Conservation (phyloP, 2,888 invertebrate species). For the Philaethria dido region DNA sequence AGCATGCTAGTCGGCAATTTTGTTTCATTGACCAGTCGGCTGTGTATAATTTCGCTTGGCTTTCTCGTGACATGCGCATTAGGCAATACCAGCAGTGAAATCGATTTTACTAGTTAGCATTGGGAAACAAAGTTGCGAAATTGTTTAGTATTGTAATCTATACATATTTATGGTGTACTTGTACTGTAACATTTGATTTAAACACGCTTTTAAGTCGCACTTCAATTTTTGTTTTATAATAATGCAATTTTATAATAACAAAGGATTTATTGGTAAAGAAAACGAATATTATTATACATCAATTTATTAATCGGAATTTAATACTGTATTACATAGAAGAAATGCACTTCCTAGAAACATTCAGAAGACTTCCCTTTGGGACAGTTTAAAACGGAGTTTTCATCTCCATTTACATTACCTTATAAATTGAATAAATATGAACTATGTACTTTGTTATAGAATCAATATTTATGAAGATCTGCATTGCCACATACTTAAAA, state of each 20-base stretch:
- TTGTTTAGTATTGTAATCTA: no score
- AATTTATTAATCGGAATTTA: constrained; percentile 87
- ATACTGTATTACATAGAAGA: constrained; percentile 96
- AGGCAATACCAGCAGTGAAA: not conserved
- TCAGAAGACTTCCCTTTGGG: constrained; percentile 90
- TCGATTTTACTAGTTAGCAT: not conserved
- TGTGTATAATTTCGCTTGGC: not conserved
- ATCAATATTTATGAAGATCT: constrained; percentile 80
- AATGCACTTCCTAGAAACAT: constrained; percentile 95
- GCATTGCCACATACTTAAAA: constrained; percentile 84
- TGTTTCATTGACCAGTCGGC: not conserved
- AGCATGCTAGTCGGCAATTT: not conserved
- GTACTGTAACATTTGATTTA: no score
- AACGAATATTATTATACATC: constrained; percentile 64
- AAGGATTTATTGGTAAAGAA: constrained; percentile 20
- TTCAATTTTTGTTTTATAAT: not conserved
- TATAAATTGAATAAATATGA: constrained; percentile 74
- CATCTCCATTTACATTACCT: constrained; percentile 63
- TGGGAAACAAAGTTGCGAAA: not conserved
- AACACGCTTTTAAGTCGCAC: not conserved
- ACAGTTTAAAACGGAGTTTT: constrained; percentile 74
- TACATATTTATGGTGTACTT: no score
- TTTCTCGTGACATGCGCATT: constrained; percentile 8
- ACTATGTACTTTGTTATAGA: constrained; percentile 67
- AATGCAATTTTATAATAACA: not conserved